Percentiles rank a stretch among this genome's conserved stretches.
Conservation (phyloP, 30 jellyfish, hydroid and myxozoan genomes). For the Nemopilema nomurai region DNA sequence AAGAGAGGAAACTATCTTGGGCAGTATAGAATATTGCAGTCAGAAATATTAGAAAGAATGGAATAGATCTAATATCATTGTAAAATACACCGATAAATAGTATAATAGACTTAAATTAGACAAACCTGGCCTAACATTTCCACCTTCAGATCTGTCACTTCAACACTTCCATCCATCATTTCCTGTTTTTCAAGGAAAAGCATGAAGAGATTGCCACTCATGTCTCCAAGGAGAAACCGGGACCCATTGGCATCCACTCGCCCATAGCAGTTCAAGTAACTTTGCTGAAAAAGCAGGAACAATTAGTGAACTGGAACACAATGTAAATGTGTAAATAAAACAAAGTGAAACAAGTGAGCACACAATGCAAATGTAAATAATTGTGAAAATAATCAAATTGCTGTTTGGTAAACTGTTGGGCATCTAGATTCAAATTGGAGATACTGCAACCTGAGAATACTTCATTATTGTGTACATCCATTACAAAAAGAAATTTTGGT, state of each 20-base stretch:
- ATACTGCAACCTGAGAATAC: too few species aligned
- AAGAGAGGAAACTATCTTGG: too few species aligned
- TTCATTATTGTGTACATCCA: too few species aligned
- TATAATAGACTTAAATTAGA: neutral
- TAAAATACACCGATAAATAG: too few species aligned
- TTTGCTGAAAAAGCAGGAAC: constrained; percentile 59
- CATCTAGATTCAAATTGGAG: too few species aligned
- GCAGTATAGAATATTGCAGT: too few species aligned
- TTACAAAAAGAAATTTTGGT: too few species aligned
- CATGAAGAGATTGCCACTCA: constrained; percentile 88
- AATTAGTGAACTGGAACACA: neutral
- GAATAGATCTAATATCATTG: too few species aligned
- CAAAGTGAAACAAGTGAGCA: neutral
- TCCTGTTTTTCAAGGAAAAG: constrained; percentile 75
- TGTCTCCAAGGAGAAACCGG: constrained; percentile 87
- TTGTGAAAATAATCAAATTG: too few species aligned
- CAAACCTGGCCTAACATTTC: constrained; percentile 90
- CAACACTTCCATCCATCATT: constrained; percentile 70
- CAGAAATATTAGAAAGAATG: too few species aligned
- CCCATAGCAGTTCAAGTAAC: constrained; percentile 79
- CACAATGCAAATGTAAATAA: too few species aligned
- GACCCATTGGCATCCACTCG: constrained; percentile 82
- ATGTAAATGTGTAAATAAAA: neutral
- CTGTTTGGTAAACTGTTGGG: too few species aligned
- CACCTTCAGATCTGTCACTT: constrained; percentile 81